Evolutionary conservation across 2,888 invertebrate genomes (phyloP).

Genomic region (Ceramica pisi): DNA sequence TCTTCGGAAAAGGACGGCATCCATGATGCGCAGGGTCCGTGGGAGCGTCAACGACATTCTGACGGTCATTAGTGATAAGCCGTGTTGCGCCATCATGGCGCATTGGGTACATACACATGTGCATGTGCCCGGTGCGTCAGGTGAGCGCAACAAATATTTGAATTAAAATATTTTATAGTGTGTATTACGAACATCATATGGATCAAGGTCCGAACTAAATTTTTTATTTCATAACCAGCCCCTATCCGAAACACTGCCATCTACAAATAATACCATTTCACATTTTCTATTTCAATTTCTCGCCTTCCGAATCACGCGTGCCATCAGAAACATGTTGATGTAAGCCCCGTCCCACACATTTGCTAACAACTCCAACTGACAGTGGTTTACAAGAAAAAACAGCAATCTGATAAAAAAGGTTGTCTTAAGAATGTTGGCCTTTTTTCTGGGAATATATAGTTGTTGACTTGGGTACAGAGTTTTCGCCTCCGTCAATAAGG

Average conservation of each 20-base stretch:
- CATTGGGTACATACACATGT: too few relatives aligned
- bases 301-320: slow-evolving; percentile 23
- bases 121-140: too few relatives aligned
- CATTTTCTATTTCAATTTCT: slow-evolving; percentile 15
- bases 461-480: not conserved
- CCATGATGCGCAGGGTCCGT: too few relatives aligned
- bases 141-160: too few relatives aligned
- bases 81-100: too few relatives aligned
- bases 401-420: slow-evolving; percentile 28
- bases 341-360: slow-evolving; percentile 24
- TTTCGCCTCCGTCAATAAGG: not conserved
- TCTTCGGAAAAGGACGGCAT: too few relatives aligned
- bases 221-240: too few relatives aligned
- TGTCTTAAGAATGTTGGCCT: not conserved
- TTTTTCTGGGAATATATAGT: not conserved
- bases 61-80: too few relatives aligned
- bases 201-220: too few relatives aligned
- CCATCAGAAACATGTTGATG: slow-evolving; percentile 19
- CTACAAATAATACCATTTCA: not conserved
- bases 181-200: too few relatives aligned
- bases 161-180: too few relatives aligned
- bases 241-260: not conserved
- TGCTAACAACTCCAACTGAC: slow-evolving; percentile 3
- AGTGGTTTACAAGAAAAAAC: not conserved
- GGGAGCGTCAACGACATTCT: too few relatives aligned